phyloP scores from a whole-genome alignment of 2,797 vertebrate genomes.

The Gymnoscopelus braueri region DNA sequence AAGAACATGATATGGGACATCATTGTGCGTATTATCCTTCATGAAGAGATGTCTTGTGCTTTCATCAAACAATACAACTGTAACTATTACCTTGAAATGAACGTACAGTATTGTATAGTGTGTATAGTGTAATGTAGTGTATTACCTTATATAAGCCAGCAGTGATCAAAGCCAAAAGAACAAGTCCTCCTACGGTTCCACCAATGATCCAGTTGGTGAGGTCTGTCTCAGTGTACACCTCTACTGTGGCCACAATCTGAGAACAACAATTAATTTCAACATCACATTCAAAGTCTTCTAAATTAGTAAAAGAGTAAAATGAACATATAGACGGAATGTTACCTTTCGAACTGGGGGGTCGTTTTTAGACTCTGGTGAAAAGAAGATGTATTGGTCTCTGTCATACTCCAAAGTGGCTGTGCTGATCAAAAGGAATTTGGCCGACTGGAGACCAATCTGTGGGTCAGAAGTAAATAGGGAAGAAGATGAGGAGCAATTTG shows the following conservation, averaged over 20 bases:
- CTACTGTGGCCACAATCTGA: conserved; percentile 83
- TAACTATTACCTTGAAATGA: background rate
- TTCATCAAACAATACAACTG: too few relatives aligned
- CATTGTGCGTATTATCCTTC: background rate
- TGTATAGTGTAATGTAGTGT: too few relatives aligned
- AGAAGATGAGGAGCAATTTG: too few relatives aligned
- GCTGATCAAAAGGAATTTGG: conserved; percentile 77
- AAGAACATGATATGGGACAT: background rate
- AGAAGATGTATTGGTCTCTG: conserved; percentile 68
- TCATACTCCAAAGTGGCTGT: conserved; percentile 79
- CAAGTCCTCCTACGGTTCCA: conserved; percentile 80
- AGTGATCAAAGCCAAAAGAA: conserved; percentile 78
- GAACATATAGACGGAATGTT: background rate
- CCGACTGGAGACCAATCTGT: conserved; percentile 76
- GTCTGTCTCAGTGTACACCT: conserved; percentile 69
- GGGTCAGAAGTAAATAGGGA: conserved; percentile 11
- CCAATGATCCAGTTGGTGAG: conserved; percentile 83
- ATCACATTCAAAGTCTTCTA: background rate
- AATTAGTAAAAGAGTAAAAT: background rate
- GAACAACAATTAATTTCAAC: background rate
- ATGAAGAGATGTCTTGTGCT: too few relatives aligned
- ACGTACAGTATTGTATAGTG: too few relatives aligned
- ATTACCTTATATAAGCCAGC: conserved; percentile 85
- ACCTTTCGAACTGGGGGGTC: conserved; percentile 60
- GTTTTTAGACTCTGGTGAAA: conserved; percentile 57